Evolutionary conservation across 2,888 invertebrate species (phyloP).

Genomic region (Plagodis dolabraria): DNA sequence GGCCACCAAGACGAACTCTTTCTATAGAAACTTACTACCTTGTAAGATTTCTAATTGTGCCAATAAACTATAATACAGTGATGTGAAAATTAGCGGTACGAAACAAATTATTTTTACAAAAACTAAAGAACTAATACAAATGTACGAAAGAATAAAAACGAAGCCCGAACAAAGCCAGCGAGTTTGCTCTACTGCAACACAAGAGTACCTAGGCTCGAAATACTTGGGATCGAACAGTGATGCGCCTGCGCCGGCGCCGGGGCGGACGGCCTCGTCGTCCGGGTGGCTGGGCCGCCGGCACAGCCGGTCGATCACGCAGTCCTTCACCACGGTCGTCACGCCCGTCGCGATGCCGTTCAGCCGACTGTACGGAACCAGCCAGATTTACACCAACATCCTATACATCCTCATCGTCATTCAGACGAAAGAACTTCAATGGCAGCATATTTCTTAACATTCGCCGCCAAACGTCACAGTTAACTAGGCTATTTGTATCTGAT

Average conservation of each 20-base stretch:
- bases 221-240: slow-evolving; percentile 86
- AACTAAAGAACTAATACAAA: background rate
- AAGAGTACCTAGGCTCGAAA: slow-evolving; percentile 87
- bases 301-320: slow-evolving; percentile 87
- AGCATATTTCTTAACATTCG: too few species aligned
- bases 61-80: too few species aligned
- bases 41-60: too few species aligned
- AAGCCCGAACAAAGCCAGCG: slow-evolving; percentile 38
- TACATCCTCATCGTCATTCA: background rate
- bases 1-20: too few species aligned
- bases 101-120: too few species aligned
- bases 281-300: slow-evolving; percentile 73
- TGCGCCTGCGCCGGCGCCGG: slow-evolving; percentile 44
- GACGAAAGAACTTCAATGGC: background rate
- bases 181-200: slow-evolving; percentile 71
- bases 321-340: slow-evolving; percentile 88
- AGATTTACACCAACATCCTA: background rate
- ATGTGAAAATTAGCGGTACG: too few species aligned
- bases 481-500: too few species aligned
- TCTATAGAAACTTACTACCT: too few species aligned
- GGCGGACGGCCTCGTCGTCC: slow-evolving; percentile 64
- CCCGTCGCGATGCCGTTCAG: slow-evolving; percentile 90
- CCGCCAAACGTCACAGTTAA: too few species aligned
- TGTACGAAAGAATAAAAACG: slow-evolving; percentile 27
- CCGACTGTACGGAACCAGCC: slow-evolving; percentile 73